Evolutionary conservation across 2,888 invertebrate genomes (phyloP).

Genomic region (Minunthozetes semirufus): DNA sequence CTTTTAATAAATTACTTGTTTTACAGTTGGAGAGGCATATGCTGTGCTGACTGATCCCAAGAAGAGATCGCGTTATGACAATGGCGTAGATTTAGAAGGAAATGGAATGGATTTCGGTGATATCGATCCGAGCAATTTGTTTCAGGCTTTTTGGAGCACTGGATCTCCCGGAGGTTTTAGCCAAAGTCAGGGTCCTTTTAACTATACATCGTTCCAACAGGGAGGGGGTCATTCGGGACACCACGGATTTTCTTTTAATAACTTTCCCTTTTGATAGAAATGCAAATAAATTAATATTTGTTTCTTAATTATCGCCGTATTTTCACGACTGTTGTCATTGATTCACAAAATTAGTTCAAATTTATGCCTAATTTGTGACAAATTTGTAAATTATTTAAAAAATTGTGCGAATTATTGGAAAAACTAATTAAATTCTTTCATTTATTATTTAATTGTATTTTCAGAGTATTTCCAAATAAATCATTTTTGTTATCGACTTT

Average conservation of each 20-base stretch:
- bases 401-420: neutral
- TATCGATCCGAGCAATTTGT: constrained; percentile 31
- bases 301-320: neutral
- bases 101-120: constrained; percentile 39
- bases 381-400: neutral
- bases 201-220: neutral
- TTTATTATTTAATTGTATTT: neutral
- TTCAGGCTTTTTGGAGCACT: constrained; percentile 31
- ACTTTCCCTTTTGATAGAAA: constrained; percentile 12
- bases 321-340: no score
- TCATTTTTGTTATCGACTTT: no score
- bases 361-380: no score
- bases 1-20: neutral
- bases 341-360: neutral
- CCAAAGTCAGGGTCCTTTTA: constrained; percentile 6
- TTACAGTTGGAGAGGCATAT: constrained; percentile 79
- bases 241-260: constrained; percentile 2
- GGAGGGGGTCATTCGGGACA: neutral
- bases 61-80: constrained; percentile 82
- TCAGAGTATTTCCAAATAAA: no score
- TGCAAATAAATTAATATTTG: neutral
- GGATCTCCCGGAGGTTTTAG: neutral
- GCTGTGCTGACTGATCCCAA: constrained; percentile 80
- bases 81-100: constrained; percentile 80
- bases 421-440: neutral